Evolutionary conservation across 2,888 invertebrate genomes (phyloP), one percentile per base, ranked within the genome.

Genomic region (Eupithecia exiguata): DNA sequence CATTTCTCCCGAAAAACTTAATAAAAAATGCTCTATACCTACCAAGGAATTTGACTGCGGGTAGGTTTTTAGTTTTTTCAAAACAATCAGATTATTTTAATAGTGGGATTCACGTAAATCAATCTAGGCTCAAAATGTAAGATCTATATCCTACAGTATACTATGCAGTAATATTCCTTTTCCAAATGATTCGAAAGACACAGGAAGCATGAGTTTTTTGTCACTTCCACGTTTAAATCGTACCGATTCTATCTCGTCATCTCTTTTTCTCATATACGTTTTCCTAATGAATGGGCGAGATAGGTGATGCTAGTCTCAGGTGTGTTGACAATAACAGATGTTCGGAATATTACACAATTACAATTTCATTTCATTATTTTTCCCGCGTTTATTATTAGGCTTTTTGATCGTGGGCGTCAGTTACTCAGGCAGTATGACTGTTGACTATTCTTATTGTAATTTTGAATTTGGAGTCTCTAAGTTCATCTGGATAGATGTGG

Each of bases 291-390:
- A 73, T 40, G 86, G 88, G 53, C 83, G 83, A 82, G 90, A 89
- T 70, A 79, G 87, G 25, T 14, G 21, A 68, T 58, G 78, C 83
- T 81, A 80, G 85, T 87, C 91, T 93, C 93, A 94, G 94, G 94
- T 94, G 93, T 93, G 93, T 92, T 92, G 92, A 93, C 93, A 92
- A 89, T 91, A 93, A 94, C 94, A 94, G 93, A 94, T 94, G 94
- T 94, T 92, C 88, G 85, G 89, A 88, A 90, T 91, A 93, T 92
- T 93, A 94, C 91, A 93, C 93, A 72, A 94, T 94, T 94, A 93
- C 91, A 87, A 92, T 91, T 91, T 89, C 92, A 91, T 93, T 93
- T 94, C 92, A 94, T 93, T 93, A 91, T 93, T 83, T 91, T 88
- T 92, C 91, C 90, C 84, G 87, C 86, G 87, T 87, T 89, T 88